Evolutionary conservation across 2,888 invertebrate species (phyloP), one percentile per base, ranked within the genome.

Genomic region (Chironomus tentans): DNA sequence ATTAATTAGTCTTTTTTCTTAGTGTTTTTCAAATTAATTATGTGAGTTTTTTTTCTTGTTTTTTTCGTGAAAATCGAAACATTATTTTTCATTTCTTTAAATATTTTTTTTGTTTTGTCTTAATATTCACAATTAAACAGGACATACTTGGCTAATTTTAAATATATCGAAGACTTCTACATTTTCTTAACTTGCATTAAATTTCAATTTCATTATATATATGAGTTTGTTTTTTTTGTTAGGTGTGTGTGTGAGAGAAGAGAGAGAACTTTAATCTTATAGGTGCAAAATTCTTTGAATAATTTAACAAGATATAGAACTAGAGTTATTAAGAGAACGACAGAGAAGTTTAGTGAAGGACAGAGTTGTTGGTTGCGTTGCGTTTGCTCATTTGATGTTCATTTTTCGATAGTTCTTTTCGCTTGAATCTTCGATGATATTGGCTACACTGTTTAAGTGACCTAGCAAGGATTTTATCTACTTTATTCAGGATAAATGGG

Each of bases 61-160:
- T 18, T 56, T 65, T 65, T 65, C 65, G 65, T 65, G 65, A 65
- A 65, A 65, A 65, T 65, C 65, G 65, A 65, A 65, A 65, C 65
- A 65, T 65, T 65, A 21, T 21, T 65, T 65, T 22, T 65, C 21
- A 65, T 21, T 24, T 24, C 21, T 24, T 24, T 24, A 13, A 65
- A 65, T 38, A 38, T 38, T 38, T 38, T 38, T 38, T 38, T 48
- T 24, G 22, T 24, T 56, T n/a, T 56, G 56, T 65, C 22, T 21
- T 21, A 24, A 24, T 65, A 24, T 21, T 65, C 21, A 24, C 24
- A 24, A 65, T 65, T 21, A 24, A 24, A 22, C 13, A 24, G 65
- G 65, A 65, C 65, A 24, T 65, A 24, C 65, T 65, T 65, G 24
- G 65, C 65, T 65, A 65, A 65, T 65, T 65, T 65, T 65, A 65